Percentiles rank a stretch among this genome's conserved stretches.
These are phyloP conservation scores for Micronisus gabar DNA, from an alignment of 2,113 vertebrate species.

Conservation along the genomic window DNA sequence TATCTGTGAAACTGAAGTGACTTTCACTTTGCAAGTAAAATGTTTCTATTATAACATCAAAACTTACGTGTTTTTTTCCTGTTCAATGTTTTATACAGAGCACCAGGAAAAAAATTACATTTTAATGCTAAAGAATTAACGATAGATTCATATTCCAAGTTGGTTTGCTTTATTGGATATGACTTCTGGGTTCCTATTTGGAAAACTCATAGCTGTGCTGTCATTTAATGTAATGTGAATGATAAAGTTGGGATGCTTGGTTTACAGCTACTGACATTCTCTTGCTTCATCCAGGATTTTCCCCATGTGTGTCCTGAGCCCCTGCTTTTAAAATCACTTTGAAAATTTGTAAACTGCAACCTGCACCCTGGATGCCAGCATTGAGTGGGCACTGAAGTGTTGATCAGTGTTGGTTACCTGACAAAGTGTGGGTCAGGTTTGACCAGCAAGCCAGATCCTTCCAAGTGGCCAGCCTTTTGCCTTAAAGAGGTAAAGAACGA, in stretches of 20 bases:
- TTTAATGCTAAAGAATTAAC: not conserved
- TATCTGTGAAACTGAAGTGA: not conserved
- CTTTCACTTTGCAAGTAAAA: not conserved
- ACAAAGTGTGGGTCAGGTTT: not conserved
- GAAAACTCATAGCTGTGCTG: not conserved
- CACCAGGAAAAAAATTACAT: not conserved
- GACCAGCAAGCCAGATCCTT: not conserved
- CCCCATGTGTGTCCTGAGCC: rapidly evolving
- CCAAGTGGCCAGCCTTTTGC: not conserved
- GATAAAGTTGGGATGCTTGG: rapidly evolving
- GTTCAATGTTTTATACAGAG: not conserved
- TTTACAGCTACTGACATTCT: not conserved
- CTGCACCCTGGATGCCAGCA: not conserved
- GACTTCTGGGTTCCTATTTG: not conserved
- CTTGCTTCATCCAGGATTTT: not conserved
- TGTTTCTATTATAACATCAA: not conserved
- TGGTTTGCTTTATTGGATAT: not conserved
- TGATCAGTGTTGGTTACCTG: not conserved
- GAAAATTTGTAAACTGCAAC: not conserved
- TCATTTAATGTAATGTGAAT: rapidly evolving
- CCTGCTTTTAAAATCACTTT: not conserved
- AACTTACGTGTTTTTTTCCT: not conserved
- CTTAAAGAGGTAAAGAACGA: not conserved
- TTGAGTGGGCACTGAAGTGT: not conserved
- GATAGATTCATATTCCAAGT: not conserved